Conservation (phyloP, 2,113 vertebrate genomes). For the Collichthys lucidus region DNA sequence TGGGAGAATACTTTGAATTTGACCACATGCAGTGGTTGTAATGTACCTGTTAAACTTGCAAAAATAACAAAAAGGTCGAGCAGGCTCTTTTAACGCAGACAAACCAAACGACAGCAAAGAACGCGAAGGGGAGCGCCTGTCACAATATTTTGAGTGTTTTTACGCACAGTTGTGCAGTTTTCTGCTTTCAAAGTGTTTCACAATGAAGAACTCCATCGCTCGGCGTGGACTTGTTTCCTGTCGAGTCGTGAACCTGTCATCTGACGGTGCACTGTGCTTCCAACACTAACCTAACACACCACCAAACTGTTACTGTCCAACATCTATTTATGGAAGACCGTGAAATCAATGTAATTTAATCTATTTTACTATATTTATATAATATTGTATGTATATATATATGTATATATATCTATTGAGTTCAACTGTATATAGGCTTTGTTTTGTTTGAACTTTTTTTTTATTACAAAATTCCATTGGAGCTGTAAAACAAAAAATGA, state of each 20-base stretch:
- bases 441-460: slow-evolving; percentile 58
- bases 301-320: slow-evolving; percentile 86
- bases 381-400: slow-evolving; percentile 79
- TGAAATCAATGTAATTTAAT: slow-evolving; percentile 94
- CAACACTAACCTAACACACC: slow-evolving; percentile 87
- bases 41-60: slow-evolving; percentile 76
- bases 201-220: slow-evolving; percentile 31
- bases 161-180: slow-evolving; percentile 50
- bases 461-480: slow-evolving; percentile 61
- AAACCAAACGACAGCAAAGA: slow-evolving; percentile 36
- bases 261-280: slow-evolving; percentile 87
- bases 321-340: slow-evolving; percentile 93
- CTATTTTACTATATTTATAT: slow-evolving; percentile 99
- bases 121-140: slow-evolving; percentile 10
- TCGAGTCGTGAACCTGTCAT: slow-evolving; percentile 55
- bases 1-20: slow-evolving; percentile 74
- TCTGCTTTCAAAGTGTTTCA: slow-evolving; percentile 52
- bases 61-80: slow-evolving; percentile 36
- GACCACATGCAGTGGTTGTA: slow-evolving; percentile 76
- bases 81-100: slow-evolving; percentile 17
- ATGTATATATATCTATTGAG: slow-evolving; percentile 82
- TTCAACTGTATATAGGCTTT: slow-evolving; percentile 84
- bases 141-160: slow-evolving; percentile 57
- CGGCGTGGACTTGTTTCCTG: not conserved
- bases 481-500: slow-evolving; percentile 56